Evolutionary conservation across 2,888 invertebrate species (phyloP).

Genomic region (Sarcophaga rosellei): DNA sequence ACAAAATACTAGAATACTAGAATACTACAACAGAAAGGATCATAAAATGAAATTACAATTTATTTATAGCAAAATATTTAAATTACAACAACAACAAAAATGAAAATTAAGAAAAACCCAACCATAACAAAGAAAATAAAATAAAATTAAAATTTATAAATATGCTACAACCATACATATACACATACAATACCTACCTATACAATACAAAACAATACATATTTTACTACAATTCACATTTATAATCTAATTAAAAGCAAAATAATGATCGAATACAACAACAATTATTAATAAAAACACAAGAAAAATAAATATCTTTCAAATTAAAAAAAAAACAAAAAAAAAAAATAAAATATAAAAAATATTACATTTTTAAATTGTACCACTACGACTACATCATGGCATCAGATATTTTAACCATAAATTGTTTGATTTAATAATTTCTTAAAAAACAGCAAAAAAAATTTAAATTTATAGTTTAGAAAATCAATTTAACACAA

Average conservation of each 20-base stretch:
- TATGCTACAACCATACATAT: too few relatives aligned
- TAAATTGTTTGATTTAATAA: neutral
- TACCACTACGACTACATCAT: neutral
- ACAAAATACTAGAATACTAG: neutral
- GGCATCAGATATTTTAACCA: neutral
- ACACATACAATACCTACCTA: neutral
- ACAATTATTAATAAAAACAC: conserved; percentile 3
- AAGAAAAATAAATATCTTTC: conserved; percentile 12
- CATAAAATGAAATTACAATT: conserved; percentile 6
- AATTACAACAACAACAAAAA: too few relatives aligned
- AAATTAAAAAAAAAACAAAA: neutral
- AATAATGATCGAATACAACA: conserved; percentile 42
- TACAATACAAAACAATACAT: neutral
- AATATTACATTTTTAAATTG: too few relatives aligned
- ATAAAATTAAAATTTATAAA: neutral
- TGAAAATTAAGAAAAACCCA: neutral
- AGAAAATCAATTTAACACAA: too few relatives aligned
- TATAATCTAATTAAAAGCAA: conserved; percentile 18
- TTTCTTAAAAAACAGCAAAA: neutral
- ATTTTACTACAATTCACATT: neutral
- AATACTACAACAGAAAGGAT: conserved; percentile 4
- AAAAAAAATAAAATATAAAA: too few relatives aligned
- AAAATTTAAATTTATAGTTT: neutral
- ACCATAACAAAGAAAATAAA: neutral
- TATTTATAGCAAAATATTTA: too few relatives aligned